A percentile compares a stretch with the other conserved stretches of the same genome.
Evolutionary conservation across 1,140 invertebrate species (phyloP).

Genomic region (Goniozus legneri): DNA sequence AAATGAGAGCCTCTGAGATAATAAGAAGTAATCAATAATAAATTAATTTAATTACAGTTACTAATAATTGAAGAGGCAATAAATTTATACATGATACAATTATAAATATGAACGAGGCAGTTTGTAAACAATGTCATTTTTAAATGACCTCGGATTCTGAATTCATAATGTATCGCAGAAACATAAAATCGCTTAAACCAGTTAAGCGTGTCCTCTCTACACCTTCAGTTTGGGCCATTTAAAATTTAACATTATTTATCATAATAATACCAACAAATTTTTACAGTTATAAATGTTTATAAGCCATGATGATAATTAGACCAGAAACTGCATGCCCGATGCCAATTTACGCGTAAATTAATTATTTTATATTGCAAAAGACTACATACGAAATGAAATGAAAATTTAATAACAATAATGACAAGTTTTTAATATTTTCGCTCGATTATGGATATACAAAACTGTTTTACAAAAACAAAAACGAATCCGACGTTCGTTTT

Average conservation of each 20-base stretch:
- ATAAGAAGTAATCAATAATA: constrained; percentile 20
- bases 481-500: too few relatives aligned
- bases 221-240: neutral
- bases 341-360: constrained; percentile 33
- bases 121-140: too few relatives aligned
- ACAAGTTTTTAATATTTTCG: too few relatives aligned
- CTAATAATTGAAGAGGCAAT: too few relatives aligned
- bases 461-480: too few relatives aligned
- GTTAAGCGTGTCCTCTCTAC: constrained; percentile 42
- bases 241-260: neutral
- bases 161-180: constrained; percentile 23
- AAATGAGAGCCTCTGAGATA: constrained; percentile 22
- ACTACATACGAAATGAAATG: constrained; percentile 53
- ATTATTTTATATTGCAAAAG: constrained; percentile 50
- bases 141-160: constrained; percentile 21
- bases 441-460: too few relatives aligned
- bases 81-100: too few relatives aligned
- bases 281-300: constrained; percentile 35
- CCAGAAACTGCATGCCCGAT: constrained; percentile 43
- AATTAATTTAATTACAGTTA: constrained; percentile 25
- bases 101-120: too few relatives aligned
- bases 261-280: constrained; percentile 1
- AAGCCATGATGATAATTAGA: constrained; percentile 38
- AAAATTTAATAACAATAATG: too few relatives aligned
- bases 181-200: constrained; percentile 35